A percentile compares a stretch with the other conserved stretches of the same genome.
phyloP scores from a whole-genome alignment of 2,797 vertebrate species.

The Darevskia mixta region DNA sequence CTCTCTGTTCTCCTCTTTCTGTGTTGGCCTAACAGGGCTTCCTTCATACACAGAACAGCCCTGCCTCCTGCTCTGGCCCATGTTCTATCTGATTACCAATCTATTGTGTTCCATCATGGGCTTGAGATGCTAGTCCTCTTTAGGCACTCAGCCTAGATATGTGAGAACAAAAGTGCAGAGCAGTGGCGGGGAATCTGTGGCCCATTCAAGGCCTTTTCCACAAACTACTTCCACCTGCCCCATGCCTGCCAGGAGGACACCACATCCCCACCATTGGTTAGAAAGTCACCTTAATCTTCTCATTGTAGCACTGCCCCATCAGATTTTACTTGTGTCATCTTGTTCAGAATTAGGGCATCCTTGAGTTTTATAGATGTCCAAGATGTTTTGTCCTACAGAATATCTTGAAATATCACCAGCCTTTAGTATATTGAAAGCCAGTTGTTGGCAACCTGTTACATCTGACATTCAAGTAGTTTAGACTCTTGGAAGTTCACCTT shows the following conservation, averaged over 20 bases:
- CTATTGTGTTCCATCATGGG: background rate
- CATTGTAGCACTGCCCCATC: background rate
- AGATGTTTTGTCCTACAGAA: background rate
- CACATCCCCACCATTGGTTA: background rate
- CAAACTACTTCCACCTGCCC: too few relatives aligned
- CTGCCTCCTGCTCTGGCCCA: background rate
- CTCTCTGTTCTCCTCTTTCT: background rate
- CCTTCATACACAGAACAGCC: background rate
- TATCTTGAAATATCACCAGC: background rate
- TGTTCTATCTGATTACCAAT: background rate
- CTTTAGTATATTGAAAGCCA: background rate
- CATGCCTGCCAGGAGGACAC: too few relatives aligned
- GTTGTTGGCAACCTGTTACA: background rate
- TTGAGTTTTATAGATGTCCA: background rate
- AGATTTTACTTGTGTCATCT: background rate
- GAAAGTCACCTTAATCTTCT: background rate
- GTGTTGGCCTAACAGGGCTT: background rate
- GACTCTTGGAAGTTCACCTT: background rate
- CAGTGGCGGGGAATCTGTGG: too few relatives aligned
- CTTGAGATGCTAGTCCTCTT: too few relatives aligned
- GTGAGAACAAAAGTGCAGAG: too few relatives aligned
- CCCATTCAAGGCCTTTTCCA: too few relatives aligned
- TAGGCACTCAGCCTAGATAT: too few relatives aligned
- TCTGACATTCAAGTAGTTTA: background rate
- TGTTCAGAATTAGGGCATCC: background rate